Base-by-base conservation (phyloP, 1,140 invertebrate genomes). In the Tetramorium parvispinum region DNA sequence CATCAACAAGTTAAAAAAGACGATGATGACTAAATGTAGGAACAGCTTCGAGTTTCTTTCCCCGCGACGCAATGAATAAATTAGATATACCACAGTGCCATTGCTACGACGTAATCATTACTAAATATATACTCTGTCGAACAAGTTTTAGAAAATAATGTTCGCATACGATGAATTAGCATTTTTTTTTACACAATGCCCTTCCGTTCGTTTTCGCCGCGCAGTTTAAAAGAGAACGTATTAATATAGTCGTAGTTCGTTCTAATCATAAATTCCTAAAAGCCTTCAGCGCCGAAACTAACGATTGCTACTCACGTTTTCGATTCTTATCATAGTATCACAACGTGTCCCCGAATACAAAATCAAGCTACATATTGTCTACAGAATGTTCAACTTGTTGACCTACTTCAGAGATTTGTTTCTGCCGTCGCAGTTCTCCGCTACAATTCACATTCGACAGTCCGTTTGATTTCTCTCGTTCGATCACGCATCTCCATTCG, bases 381-480 rank as follows among this genome's bases (percentile, higher is more conserved):
- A 24, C 24, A 13, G 68, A 85, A 59, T 66, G 63, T 68, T 85
- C 57, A 79, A 61, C 57, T 85, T 79, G 73, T 88, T 88, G 81
- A 86, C 87, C 88, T 68, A 85, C 51, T 88, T 86, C 37, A 76
- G 59, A 68, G 71, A 68, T 81, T 40, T 37, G 8, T 37, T 37
- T 24, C 24, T 27, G 32, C 16, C 18, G n/a, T 77, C 10, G 27
- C 55, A 76, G 3, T 24, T 66, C 16, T 13, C 7, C 40, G 37
- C 37, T 65, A 3, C 46, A 55, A 55, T 81, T 81, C 79, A 27
- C 53, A 27, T 61, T 83, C 55, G 40, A 51, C 40, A 73, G 18
- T 82, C 53, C 11, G 2, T 24, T 10, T 8, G n/a, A 61, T 75
- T n/a, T 59, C 37, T 43, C n/a, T 43, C n/a, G 3, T 59, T 68